These are phyloP conservation scores for Raja brachyura DNA, from an alignment of 2,113 vertebrate genomes.

Conservation along the genomic window DNA sequence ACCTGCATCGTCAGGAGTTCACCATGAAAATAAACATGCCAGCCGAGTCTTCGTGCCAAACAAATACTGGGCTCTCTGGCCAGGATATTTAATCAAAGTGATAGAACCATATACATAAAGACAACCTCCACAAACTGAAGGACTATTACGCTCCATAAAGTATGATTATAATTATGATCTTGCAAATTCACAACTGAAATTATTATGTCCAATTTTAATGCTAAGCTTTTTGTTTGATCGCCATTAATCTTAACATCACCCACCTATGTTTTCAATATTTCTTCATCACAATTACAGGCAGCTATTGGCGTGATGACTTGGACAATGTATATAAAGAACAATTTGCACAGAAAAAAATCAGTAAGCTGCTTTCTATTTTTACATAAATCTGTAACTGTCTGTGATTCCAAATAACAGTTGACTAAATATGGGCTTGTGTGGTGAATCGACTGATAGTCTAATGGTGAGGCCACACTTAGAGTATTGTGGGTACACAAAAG, in stretches of 20 bases:
- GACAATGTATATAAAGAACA: not conserved
- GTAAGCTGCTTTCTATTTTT: not conserved
- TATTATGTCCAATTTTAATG: slow-evolving; percentile 11
- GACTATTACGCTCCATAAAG: too few relatives aligned
- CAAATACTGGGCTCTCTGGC: not conserved
- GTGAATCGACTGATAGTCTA: not conserved
- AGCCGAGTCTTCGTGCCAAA: not conserved
- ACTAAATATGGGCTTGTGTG: not conserved
- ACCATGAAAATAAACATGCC: slow-evolving; percentile 6
- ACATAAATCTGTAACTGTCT: not conserved
- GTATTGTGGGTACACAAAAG: too few relatives aligned
- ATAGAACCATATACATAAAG: not conserved
- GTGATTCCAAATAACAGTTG: not conserved
- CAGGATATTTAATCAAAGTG: slow-evolving; percentile 20
- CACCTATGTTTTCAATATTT: not conserved
- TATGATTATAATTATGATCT: not conserved
- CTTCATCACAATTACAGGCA: not conserved
- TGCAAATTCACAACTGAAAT: not conserved
- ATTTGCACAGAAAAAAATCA: not conserved
- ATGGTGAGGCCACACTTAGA: too few relatives aligned
- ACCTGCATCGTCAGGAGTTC: not conserved
- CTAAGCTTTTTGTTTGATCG: not conserved
- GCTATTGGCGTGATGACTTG: not conserved
- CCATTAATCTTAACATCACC: not conserved
- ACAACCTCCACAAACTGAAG: not conserved